Evolutionary conservation across 2,113 vertebrate species (phyloP).

Genomic region (Setophaga coronata): DNA sequence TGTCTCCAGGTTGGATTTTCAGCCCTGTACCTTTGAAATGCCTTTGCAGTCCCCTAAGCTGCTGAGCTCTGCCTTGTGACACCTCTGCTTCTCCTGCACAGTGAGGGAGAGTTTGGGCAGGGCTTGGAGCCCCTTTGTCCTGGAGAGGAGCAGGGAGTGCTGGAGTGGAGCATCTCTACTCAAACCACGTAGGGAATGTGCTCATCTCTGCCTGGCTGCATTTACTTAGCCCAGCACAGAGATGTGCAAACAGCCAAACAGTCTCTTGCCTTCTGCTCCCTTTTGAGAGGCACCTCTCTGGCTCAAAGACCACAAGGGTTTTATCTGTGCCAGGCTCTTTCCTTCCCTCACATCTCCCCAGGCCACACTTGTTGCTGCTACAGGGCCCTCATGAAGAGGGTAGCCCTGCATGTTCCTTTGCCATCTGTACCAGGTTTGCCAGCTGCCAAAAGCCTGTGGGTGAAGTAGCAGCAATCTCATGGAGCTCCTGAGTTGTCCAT

Average conservation of each 20-base stretch:
- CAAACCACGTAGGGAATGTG: rapidly evolving
- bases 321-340: not conserved
- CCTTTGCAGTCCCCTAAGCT: not conserved
- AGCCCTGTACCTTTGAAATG: not conserved
- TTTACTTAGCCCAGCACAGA: not conserved
- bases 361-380: not conserved
- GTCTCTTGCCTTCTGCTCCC: not conserved
- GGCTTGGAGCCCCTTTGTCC: rapidly evolving
- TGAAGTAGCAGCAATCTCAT: not conserved
- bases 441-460: not conserved
- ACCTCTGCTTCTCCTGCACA: not conserved
- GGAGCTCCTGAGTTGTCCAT: rapidly evolving
- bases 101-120: not conserved
- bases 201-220: not conserved
- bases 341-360: not conserved
- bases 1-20: not conserved
- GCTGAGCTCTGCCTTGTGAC: not conserved
- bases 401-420: not conserved
- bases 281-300: not conserved
- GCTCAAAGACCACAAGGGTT: not conserved
- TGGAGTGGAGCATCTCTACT: not conserved
- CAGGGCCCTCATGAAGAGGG: not conserved
- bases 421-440: rapidly evolving
- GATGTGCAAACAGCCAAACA: not conserved
- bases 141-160: not conserved